Evolutionary conservation across 2,888 invertebrate species (phyloP), one percentile per base, ranked within the genome.

Genomic region (Trisateles emortualis): DNA sequence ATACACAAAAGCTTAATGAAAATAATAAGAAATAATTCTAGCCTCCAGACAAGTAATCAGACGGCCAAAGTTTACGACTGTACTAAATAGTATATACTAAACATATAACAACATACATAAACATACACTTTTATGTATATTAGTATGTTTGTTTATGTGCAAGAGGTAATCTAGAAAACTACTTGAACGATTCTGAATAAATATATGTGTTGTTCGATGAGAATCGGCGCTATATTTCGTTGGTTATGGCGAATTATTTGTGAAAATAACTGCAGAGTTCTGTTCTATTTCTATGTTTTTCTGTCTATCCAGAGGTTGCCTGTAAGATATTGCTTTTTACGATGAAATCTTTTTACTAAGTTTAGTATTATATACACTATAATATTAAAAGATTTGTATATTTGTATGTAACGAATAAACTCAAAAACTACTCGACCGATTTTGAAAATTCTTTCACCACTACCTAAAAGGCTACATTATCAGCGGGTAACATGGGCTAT

Each of bases 41-140:
- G 3, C 8, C 6, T 8, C 13, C 33, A 4, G 55, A 49, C 50
- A 16, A 51, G 38, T 16, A 54, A 50, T 61, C 48, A 50, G 14
- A 38, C 19, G 1, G 14, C 16, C 30, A 4, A 41, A 64, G 39
- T 41, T n/a, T 41, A 59, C 16, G 22, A 44, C 22, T 13, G 0
- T 6, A 59, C 11, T 63, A 52, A 52, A 62, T 6, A 47, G 49
- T 16, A 17, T 9, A 16, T 47, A 38, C 36, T 3, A 51, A 30
- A 29, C 24, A 52, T 11, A 38, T n/a, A n/a, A n/a, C n/a, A n/a
- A n/a, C n/a, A n/a, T 42, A 49, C 41, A 26, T 45, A 43, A 46
- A 55, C 52, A 63, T 66, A 50, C 29, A 24, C 54, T 58, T 62
- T 52, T 58, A 59, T 44, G 59, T 49, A 54, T 30, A 54, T 51